Evolutionary conservation across 2,797 vertebrate genomes (phyloP), one percentile per base, ranked within the genome.

Genomic region (Sebastes reedi): DNA sequence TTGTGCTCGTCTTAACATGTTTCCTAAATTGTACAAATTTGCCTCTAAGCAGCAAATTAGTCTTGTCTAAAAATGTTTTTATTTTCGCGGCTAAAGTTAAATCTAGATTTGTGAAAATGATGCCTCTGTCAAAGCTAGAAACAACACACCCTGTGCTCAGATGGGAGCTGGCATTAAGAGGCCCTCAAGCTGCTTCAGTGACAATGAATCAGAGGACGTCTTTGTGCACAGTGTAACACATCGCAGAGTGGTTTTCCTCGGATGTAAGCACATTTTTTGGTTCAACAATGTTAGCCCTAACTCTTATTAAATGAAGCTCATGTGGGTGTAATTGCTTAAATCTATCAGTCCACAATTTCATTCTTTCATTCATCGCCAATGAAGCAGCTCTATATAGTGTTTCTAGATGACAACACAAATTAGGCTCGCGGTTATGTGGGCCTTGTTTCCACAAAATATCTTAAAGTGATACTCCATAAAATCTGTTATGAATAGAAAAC

Each of bases 261-360:
- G 64, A 83, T 83, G 62, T 80, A 82, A 88, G 88, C 88, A 72
- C 61, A 88, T 91, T 83, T 92, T 89, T 82, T 89, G 87, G 83
- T 91, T 92, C 90, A 90, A 64, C 83, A 86, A 75, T 75, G 75
- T 89, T 87, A 85, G 74, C 88, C 76, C 76, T 59, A 82, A 85
- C 72, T 87, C 72, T 32, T 66, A 85, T 88, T 88, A 85, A 88
- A 86, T 89, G 67, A 87, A 80, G 67, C 78, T 82, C 70, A 78
- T 75, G 86, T 91, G 92, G 87, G 89, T 86, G 85, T 92, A 88
- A 90, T 86, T 86, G 77, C 83, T 90, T 77, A 84, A 87, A 88
- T 87, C 69, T 85, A 87, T 89, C 85, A 67, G 82, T 71, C 72
- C 75, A 77, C 77, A 83, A 39, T 84, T 85, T 75, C 61, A 30